Base-by-base conservation (phyloP, 1,140 invertebrate species). In the Dendroctonus ponderosae region DNA sequence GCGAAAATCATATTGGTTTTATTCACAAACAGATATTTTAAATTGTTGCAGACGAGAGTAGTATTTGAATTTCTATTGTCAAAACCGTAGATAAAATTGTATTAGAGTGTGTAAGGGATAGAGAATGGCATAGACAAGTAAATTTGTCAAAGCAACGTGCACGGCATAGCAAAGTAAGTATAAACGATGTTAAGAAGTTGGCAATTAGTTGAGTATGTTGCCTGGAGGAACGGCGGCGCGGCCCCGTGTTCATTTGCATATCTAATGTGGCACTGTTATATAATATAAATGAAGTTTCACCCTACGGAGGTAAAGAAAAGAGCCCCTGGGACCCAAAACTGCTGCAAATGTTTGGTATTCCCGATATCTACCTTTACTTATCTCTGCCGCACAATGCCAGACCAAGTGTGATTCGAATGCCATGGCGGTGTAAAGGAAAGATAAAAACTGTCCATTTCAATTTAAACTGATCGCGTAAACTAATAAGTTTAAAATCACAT, bases 131-230 rank as follows among this genome's bases (percentile, higher is more conserved):
- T 72, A 72, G 71, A 71, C 71, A 74, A 77, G 74, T 76, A 72
- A 76, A 76, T 75, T 75, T 78, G 75, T 78, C 76, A 78, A 78
- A 78, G 76, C 73, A 76, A 77, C 76, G 76, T 77, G 76, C 76
- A 71, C 73, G 60, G 75, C 72, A 68, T 77, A 70, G 74, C 72
- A 76, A 76, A 78, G 76, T 78, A 78, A 76, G 76, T 78, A 77
- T 78, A 78, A 78, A 77, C 77, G 77, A 78, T 74, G 76, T 78
- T 78, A 78, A 78, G 76, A 78, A 78, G 76, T 78, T 78, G 76
- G 74, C 76, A 78, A 78, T 78, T 78, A 78, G 76, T 76, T 74
- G 72, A 73, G 73, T 74, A 70, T 76, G 75, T 73, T 71, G 75
- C 72, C 72, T 74, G 71, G 71, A 71, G 72, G 68, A 74, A 68